These are phyloP conservation scores for Dendrocincla tyrannina DNA, from an alignment of 2,797 vertebrate species.

Conservation along the genomic window DNA sequence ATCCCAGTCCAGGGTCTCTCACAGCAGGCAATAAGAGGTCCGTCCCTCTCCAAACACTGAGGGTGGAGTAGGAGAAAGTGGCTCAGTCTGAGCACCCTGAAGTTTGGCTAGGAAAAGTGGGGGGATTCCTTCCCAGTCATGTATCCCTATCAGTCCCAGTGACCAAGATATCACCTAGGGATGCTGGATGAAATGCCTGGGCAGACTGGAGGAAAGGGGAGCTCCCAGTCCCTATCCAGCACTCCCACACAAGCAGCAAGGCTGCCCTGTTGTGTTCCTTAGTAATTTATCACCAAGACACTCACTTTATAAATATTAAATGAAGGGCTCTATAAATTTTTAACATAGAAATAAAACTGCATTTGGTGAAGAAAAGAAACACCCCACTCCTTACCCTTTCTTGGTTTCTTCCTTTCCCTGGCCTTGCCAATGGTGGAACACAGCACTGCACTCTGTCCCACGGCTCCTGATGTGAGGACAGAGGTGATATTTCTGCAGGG, in stretches of 20 bases:
- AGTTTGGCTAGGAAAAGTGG: background rate
- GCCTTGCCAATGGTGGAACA: background rate
- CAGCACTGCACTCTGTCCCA: background rate
- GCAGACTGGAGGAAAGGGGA: background rate
- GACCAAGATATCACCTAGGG: background rate
- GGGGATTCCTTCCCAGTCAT: background rate
- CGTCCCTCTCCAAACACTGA: background rate
- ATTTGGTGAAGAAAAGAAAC: conserved; percentile 16
- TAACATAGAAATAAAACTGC: conserved; percentile 41
- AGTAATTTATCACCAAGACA: conserved; percentile 58
- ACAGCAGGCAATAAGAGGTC: background rate
- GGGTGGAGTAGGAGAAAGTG: background rate
- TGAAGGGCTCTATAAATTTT: conserved; percentile 63
- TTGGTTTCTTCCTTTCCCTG: background rate
- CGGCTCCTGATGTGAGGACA: accelerated
- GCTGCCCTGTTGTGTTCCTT: conserved; percentile 29
- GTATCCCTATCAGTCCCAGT: background rate
- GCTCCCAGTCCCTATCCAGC: background rate
- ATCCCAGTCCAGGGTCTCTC: background rate
- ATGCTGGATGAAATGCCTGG: background rate
- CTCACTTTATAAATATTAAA: conserved; percentile 65
- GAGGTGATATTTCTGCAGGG: background rate
- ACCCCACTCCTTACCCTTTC: background rate
- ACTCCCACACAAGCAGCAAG: background rate
- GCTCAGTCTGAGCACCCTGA: background rate